phyloP scores from a whole-genome alignment of 2,888 invertebrate species.

The Aphodius granarius region DNA sequence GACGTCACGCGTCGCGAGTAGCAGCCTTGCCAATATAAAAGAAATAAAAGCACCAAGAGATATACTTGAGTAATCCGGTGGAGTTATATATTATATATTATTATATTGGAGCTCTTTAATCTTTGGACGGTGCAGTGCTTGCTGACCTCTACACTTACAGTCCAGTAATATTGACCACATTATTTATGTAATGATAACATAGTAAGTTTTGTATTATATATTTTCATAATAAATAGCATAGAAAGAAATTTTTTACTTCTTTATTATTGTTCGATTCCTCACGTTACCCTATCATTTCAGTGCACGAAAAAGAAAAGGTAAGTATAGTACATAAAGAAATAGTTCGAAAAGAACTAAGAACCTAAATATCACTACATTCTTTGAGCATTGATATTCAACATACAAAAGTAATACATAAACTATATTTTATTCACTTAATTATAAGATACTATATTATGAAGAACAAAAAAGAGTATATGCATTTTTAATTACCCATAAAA shows the following conservation, averaged over 20 bases:
- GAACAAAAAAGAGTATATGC: too few species aligned
- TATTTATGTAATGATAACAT: conserved; percentile 49
- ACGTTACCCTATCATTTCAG: background rate
- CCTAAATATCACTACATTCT: too few species aligned
- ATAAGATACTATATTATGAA: too few species aligned
- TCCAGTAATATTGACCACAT: conserved; percentile 55
- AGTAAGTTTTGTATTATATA: conserved; percentile 58
- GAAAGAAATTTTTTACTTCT: conserved; percentile 43
- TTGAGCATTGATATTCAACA: too few species aligned
- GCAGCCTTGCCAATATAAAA: conserved; percentile 42
- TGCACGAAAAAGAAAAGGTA: background rate
- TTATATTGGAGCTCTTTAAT: conserved; percentile 33
- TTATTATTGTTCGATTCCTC: conserved; percentile 7
- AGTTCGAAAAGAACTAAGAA: background rate
- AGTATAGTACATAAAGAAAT: background rate
- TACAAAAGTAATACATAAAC: too few species aligned
- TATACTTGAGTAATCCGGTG: conserved; percentile 9
- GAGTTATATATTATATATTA: conserved; percentile 33
- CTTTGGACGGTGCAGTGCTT: conserved; percentile 38
- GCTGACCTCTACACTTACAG: conserved; percentile 52
- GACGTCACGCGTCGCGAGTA: conserved; percentile 46
- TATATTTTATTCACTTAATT: too few species aligned
- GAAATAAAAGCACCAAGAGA: conserved; percentile 32
- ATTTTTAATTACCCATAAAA: too few species aligned
- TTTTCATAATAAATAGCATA: conserved; percentile 58